These are phyloP conservation scores for Batillaria attramentaria DNA, from an alignment of 1,140 invertebrate genomes.

Conservation along the genomic window DNA sequence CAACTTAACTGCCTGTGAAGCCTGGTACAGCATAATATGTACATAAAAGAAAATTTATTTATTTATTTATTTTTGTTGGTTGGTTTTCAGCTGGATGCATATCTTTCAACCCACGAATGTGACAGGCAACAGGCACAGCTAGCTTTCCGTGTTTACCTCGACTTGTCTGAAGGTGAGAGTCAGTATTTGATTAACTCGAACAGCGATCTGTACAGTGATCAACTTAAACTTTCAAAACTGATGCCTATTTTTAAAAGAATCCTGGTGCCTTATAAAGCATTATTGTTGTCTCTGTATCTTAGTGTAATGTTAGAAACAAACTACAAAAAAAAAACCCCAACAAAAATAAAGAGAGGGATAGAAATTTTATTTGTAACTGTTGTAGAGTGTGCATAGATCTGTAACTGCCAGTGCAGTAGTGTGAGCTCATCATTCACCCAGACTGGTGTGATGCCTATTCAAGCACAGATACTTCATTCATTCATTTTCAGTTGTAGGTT, in stretches of 20 bases:
- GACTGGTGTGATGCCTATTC: not conserved
- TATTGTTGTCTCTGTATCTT: not conserved
- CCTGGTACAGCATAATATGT: not conserved
- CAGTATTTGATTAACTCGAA: not conserved
- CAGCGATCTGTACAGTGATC: not conserved
- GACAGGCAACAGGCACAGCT: not conserved
- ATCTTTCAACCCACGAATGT: conserved; percentile 1
- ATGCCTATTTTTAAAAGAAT: not conserved
- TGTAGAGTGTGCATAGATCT: not conserved
- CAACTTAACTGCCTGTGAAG: not conserved
- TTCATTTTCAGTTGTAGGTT: too few species aligned
- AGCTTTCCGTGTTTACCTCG: conserved; percentile 39
- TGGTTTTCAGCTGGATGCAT: conserved; percentile 5
- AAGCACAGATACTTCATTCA: not conserved
- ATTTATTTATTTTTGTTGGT: not conserved
- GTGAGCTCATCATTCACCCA: not conserved
- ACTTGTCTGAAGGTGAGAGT: conserved; percentile 46
- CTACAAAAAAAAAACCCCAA: too few species aligned
- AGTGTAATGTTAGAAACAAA: not conserved
- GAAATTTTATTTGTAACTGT: conserved; percentile 5
- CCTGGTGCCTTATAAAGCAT: not conserved
- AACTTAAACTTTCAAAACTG: not conserved
- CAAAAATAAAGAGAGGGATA: not conserved
- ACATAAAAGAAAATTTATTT: not conserved
- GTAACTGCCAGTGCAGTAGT: not conserved